Evolutionary conservation across 2,797 vertebrate species (phyloP).

Genomic region (Acipenser ruthenus): DNA sequence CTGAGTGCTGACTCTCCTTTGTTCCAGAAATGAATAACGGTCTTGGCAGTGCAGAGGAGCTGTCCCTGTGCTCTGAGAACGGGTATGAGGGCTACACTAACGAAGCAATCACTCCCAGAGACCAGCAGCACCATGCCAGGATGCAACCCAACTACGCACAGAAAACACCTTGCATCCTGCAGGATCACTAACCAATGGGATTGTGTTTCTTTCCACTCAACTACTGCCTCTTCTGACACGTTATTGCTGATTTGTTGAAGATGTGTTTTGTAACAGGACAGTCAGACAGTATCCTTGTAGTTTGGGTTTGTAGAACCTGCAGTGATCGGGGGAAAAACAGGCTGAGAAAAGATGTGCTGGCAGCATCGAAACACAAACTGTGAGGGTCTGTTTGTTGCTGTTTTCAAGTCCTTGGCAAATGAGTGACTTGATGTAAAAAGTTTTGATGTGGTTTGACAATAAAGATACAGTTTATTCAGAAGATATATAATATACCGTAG

Average conservation of each 20-base stretch:
- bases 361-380: background rate
- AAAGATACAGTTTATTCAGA: too few relatives aligned
- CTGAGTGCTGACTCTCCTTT: constrained; percentile 12
- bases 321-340: too few relatives aligned
- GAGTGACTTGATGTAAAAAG: too few relatives aligned
- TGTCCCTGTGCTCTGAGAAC: constrained; percentile 74
- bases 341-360: background rate
- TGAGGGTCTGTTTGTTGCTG: too few relatives aligned
- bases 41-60: constrained; percentile 69
- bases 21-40: constrained; percentile 78
- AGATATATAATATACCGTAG: too few relatives aligned
- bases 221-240: constrained; percentile 13
- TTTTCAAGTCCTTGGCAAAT: too few relatives aligned
- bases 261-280: background rate
- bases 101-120: constrained; percentile 42
- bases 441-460: too few relatives aligned
- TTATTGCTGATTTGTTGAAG: background rate
- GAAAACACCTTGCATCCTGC: constrained; percentile 32
- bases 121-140: constrained; percentile 28
- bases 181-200: constrained; percentile 22
- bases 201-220: constrained; percentile 19
- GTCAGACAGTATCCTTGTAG: background rate
- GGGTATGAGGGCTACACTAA: constrained; percentile 62
- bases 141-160: constrained; percentile 34
- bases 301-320: background rate